Conservation (phyloP, 2,797 vertebrate genomes). For the Darevskia nairensis region DNA sequence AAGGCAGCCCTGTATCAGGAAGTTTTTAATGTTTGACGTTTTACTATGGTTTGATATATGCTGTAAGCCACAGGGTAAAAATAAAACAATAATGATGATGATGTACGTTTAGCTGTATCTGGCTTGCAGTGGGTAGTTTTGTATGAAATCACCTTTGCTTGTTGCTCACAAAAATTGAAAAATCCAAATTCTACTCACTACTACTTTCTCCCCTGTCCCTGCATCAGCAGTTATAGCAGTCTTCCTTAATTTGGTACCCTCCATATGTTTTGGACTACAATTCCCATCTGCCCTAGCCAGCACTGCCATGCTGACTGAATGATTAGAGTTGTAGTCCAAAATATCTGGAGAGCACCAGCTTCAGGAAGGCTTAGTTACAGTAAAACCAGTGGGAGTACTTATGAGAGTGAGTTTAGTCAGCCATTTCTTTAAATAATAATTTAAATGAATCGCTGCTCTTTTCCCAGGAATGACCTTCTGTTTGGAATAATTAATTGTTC, state of each 20-base stretch:
- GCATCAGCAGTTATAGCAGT: neutral
- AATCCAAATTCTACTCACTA: neutral
- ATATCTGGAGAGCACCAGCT: too few species aligned
- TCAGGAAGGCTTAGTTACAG: neutral
- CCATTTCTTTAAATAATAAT: constrained; percentile 38
- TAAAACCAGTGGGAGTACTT: constrained; percentile 13
- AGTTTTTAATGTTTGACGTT: too few species aligned
- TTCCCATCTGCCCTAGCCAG: neutral
- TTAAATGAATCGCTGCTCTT: constrained; percentile 34
- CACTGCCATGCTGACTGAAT: neutral
- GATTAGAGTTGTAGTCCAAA: neutral
- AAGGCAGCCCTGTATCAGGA: too few species aligned
- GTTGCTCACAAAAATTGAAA: neutral
- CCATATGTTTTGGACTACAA: neutral
- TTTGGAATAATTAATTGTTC: constrained; percentile 64
- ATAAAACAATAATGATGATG: too few species aligned
- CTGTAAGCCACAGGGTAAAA: too few species aligned
- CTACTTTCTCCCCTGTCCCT: neutral
- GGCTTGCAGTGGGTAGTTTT: neutral
- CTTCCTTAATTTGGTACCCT: too few species aligned
- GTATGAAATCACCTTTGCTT: neutral
- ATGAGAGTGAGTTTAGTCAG: neutral
- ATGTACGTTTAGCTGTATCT: neutral
- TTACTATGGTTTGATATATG: too few species aligned
- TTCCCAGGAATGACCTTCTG: constrained; percentile 40